Evolutionary conservation across 2,797 vertebrate genomes (phyloP).

Genomic region (Rachycentron canadum): DNA sequence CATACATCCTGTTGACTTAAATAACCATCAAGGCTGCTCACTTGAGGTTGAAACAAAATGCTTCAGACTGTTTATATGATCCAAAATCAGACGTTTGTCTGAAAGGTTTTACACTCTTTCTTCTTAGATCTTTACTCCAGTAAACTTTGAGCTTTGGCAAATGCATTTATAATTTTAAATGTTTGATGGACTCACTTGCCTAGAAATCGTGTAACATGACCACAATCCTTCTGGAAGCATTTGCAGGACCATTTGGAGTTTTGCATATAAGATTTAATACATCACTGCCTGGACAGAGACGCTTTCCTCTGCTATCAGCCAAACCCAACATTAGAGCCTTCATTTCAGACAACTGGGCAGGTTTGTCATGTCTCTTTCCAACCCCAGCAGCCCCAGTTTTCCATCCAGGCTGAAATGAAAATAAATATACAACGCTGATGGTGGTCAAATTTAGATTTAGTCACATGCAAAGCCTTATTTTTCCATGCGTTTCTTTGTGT

Average conservation of each 20-base stretch:
- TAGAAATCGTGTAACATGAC: slow-evolving; percentile 40
- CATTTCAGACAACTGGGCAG: neutral
- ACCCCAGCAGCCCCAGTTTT: neutral
- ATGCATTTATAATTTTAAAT: slow-evolving; percentile 8
- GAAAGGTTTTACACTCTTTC: neutral
- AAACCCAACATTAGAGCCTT: neutral
- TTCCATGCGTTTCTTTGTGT: neutral
- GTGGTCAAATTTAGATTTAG: neutral
- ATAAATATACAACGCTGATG: neutral
- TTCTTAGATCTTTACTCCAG: neutral
- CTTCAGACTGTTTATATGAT: neutral
- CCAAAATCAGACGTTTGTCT: neutral
- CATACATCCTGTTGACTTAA: neutral
- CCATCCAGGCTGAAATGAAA: neutral
- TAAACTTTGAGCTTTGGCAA: slow-evolving; percentile 8
- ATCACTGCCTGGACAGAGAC: neutral
- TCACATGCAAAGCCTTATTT: neutral
- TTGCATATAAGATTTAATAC: neutral
- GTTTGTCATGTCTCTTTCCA: neutral
- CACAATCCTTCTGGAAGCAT: slow-evolving; percentile 13
- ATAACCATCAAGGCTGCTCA: neutral
- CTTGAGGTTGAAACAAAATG: neutral
- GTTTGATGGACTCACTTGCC: slow-evolving; percentile 38
- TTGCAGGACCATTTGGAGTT: neutral
- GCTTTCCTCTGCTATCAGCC: neutral